Conservation (phyloP, 1,140 invertebrate species). For the Scaptomyza pallida region DNA sequence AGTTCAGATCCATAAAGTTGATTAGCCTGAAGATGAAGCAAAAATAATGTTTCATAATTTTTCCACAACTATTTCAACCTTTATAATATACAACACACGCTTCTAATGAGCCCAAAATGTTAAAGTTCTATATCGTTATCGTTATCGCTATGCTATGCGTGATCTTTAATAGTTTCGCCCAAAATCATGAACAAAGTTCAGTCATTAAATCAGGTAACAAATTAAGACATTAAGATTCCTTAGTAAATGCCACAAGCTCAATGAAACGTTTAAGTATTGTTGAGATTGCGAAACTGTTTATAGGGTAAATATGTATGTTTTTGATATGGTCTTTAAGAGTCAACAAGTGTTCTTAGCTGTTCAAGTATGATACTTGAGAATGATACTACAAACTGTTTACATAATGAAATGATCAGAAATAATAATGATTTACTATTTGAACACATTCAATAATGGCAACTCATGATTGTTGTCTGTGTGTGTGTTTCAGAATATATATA, state of each 20-base stretch:
- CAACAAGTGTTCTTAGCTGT: background rate
- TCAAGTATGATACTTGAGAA: background rate
- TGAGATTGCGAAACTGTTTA: background rate
- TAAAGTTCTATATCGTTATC: background rate
- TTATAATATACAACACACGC: constrained; percentile 55
- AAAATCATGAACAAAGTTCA: background rate
- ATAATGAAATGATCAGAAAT: too few relatives aligned
- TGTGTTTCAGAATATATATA: background rate
- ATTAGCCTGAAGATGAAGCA: constrained; percentile 11
- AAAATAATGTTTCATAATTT: too few relatives aligned
- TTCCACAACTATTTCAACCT: constrained; percentile 21
- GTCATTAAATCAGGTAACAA: background rate
- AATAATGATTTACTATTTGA: too few relatives aligned
- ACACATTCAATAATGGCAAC: background rate
- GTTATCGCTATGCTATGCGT: background rate
- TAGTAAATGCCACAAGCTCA: background rate
- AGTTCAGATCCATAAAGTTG: constrained; percentile 28
- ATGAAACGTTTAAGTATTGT: background rate
- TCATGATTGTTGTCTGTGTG: background rate
- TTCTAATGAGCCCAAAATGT: constrained; percentile 22
- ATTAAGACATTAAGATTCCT: too few relatives aligned
- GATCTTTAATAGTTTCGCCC: background rate
- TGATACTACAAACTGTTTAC: too few relatives aligned
- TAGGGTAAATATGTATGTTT: background rate
- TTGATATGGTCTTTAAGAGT: background rate